These are phyloP conservation scores for Venturia canescens DNA, from an alignment of 1,140 invertebrate species.

Conservation along the genomic window DNA sequence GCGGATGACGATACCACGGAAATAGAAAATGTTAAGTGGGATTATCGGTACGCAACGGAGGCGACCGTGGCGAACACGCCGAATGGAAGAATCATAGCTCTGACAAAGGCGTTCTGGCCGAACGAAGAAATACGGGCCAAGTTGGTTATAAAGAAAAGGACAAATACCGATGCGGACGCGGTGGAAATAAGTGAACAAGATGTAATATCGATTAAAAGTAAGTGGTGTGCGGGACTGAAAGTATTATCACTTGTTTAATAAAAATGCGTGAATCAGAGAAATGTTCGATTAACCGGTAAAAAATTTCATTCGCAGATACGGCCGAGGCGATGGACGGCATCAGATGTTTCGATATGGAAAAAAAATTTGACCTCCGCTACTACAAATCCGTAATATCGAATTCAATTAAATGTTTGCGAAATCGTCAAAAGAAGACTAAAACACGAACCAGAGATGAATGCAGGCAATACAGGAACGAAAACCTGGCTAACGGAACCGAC, in stretches of 20 bases:
- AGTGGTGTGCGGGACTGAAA: not conserved
- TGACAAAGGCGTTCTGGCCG: not conserved
- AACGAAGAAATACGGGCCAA: not conserved
- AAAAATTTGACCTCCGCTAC: not conserved
- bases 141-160: not conserved
- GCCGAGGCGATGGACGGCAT: not conserved
- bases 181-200: not conserved
- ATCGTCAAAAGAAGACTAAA: not conserved
- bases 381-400: not conserved
- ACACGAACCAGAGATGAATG: not conserved
- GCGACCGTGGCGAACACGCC: not conserved
- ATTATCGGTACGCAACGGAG: not conserved
- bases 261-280: too few species aligned
- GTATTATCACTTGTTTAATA: not conserved
- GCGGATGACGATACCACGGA: not conserved
- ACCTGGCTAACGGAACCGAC: not conserved
- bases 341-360: not conserved
- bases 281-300: not conserved
- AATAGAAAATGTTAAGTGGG: not conserved
- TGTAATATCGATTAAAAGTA: not conserved
- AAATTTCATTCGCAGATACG: not conserved
- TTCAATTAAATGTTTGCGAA: not conserved
- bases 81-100: not conserved
- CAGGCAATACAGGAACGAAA: not conserved
- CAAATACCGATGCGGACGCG: not conserved